Base-by-base conservation (phyloP, 2,888 invertebrate genomes). In the Amblyjoppa fuscipennis region DNA sequence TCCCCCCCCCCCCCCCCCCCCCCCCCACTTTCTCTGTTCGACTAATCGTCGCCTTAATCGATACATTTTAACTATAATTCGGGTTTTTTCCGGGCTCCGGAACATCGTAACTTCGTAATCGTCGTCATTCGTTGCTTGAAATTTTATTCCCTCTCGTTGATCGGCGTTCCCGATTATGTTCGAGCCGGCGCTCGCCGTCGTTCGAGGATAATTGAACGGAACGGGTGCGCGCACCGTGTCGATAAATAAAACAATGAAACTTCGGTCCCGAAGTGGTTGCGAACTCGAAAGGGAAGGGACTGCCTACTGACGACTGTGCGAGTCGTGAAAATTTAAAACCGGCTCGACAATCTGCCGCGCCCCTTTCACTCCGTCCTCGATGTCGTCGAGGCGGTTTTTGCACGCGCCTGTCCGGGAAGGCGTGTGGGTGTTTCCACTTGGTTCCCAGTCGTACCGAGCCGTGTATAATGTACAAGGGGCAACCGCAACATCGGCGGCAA, bases 291-390 rank as follows among this genome's bases (percentile, higher is more conserved):
- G 51, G 51, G 53, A 51, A 71, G 51, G 53, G 68, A 28, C 9
- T 11, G 34, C n/a, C 20, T 6, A 3, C n/a, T 9, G 53, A 49
- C 28, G 70, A 69, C 74, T 69, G 81, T 84, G 45, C 45, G 81
- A 84, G 77, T 84, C 81, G 81, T 84, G 74, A 84, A 84, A 81
- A 84, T 81, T 70, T 78, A n/a, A 84, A 81, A 84, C 81, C 77
- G 84, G 84, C 81, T 84, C 61, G 81, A 61, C 77, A 84, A 75
- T 80, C 51, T 38, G 53, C 71, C 81, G 80, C 81, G 81, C 71
- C 84, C 84, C 84, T 84, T 84, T 84, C 84, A 78, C 84, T 75
- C 13, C 76, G 64, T 61, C 59, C 70, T 75, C 41, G 79, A 79
- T 71, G 69, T 80, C 70, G 69, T 20, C 51, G 41, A 38, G 51